phyloP scores from a whole-genome alignment of 1,140 invertebrate species.

The Tenebrio molitor region DNA sequence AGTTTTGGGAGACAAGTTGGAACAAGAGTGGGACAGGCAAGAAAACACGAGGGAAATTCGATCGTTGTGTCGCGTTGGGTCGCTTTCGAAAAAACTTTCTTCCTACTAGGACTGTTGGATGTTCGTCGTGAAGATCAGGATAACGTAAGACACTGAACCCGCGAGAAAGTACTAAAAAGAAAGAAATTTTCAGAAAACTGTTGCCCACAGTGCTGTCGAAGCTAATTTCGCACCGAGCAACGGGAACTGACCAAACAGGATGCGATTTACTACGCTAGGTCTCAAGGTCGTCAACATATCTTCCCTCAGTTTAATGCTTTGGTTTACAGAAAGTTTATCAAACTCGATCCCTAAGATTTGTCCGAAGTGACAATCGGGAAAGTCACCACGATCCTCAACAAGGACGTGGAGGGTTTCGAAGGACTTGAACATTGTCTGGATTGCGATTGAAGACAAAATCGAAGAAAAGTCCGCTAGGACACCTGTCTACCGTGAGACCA shows the following conservation, averaged over 20 bases:
- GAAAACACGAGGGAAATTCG: constrained; percentile 66
- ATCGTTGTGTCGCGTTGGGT: too few species aligned
- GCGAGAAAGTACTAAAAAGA: too few species aligned
- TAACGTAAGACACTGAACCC: too few species aligned
- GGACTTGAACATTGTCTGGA: constrained; percentile 81
- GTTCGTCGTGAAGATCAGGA: neutral
- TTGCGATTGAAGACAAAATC: constrained; percentile 80
- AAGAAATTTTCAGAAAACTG: constrained; percentile 73
- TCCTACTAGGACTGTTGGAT: too few species aligned
- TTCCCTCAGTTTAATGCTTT: constrained; percentile 75
- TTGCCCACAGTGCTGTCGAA: constrained; percentile 79
- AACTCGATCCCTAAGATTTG: constrained; percentile 79
- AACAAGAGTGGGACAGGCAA: constrained; percentile 57
- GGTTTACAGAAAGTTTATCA: constrained; percentile 85
- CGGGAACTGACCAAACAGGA: constrained; percentile 66
- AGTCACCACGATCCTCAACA: constrained; percentile 93
- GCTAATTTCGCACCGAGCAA: constrained; percentile 74
- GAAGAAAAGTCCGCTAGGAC: neutral
- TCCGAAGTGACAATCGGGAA: constrained; percentile 87
- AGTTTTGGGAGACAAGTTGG: constrained; percentile 51
- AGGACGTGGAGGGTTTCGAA: constrained; percentile 85
- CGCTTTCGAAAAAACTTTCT: too few species aligned
- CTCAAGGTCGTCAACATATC: constrained; percentile 70
- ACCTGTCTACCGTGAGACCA: constrained; percentile 11
- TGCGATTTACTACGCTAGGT: constrained; percentile 77